phyloP scores from a whole-genome alignment of 2,888 invertebrate species.

The Anagyrus pseudococci region DNA sequence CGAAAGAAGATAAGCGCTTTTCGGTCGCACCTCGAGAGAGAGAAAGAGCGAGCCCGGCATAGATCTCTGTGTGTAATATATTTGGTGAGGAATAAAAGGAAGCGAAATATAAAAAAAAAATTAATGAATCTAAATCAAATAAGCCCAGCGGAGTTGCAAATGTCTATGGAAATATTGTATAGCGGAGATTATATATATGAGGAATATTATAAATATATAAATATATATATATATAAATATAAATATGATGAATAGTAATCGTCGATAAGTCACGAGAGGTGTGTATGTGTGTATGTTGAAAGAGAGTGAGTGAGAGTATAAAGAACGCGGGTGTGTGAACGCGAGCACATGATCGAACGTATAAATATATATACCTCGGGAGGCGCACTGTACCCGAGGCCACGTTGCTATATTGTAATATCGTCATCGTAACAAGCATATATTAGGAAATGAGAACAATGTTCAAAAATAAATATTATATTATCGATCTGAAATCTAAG shows the following conservation, averaged over 20 bases:
- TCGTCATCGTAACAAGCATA: conserved; percentile 32
- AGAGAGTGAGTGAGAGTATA: too few species aligned
- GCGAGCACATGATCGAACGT: conserved; percentile 23
- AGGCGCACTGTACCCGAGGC: background rate
- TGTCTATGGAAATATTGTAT: conserved; percentile 48
- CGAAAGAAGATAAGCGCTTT: conserved; percentile 27
- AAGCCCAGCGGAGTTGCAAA: conserved; percentile 31
- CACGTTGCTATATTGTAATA: conserved; percentile 37
- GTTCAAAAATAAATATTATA: conserved; percentile 34
- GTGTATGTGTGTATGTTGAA: background rate
- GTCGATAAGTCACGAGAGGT: too few species aligned
- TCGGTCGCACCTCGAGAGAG: conserved; percentile 23
- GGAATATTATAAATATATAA: conserved; percentile 37
- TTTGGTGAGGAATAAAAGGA: too few species aligned
- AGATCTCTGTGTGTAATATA: conserved; percentile 57
- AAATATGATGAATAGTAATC: conserved; percentile 46
- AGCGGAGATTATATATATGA: conserved; percentile 40
- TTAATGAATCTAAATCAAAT: too few species aligned
- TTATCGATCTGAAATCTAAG: conserved; percentile 29
- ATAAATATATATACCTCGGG: background rate
- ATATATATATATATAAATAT: conserved; percentile 44
- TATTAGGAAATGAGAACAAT: conserved; percentile 33
- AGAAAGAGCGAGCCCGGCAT: too few species aligned
- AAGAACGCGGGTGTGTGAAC: too few species aligned
- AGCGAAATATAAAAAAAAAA: conserved; percentile 30